phyloP scores from a whole-genome alignment of 2,113 vertebrate genomes.

The Tachycineta bicolor region DNA sequence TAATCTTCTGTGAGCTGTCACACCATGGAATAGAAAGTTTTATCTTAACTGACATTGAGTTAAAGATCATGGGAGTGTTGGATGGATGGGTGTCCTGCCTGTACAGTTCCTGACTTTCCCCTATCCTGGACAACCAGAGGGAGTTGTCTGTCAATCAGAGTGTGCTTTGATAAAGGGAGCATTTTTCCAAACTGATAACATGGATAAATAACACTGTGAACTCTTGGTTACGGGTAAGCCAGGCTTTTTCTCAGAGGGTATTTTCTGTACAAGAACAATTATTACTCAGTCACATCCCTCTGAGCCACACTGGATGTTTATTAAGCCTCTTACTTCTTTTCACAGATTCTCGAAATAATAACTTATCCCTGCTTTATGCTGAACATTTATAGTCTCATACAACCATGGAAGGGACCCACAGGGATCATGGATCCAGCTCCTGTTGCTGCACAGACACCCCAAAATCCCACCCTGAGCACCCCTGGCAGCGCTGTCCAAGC shows the following conservation, averaged over 20 bases:
- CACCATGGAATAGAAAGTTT: background rate
- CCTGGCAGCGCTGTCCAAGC: accelerated
- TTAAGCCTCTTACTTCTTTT: background rate
- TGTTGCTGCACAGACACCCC: accelerated
- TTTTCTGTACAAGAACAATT: background rate
- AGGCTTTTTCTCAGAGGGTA: background rate
- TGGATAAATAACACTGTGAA: background rate
- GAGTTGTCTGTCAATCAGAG: background rate
- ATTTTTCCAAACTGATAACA: background rate
- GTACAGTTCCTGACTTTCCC: background rate
- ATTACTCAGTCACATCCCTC: background rate
- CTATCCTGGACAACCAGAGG: background rate
- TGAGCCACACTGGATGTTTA: background rate
- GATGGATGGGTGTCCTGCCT: background rate
- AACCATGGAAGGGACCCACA: background rate
- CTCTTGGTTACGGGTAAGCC: background rate
- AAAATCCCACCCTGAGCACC: background rate
- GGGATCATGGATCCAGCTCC: too few species aligned
- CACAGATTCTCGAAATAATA: background rate
- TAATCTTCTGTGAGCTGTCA: background rate
- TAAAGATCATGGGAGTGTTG: background rate
- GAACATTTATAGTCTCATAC: background rate
- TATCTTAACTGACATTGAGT: background rate
- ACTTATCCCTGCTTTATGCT: background rate
- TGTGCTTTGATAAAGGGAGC: background rate